Evolutionary conservation across 2,888 invertebrate species (phyloP).

Genomic region (Tromatobia lineatoria): DNA sequence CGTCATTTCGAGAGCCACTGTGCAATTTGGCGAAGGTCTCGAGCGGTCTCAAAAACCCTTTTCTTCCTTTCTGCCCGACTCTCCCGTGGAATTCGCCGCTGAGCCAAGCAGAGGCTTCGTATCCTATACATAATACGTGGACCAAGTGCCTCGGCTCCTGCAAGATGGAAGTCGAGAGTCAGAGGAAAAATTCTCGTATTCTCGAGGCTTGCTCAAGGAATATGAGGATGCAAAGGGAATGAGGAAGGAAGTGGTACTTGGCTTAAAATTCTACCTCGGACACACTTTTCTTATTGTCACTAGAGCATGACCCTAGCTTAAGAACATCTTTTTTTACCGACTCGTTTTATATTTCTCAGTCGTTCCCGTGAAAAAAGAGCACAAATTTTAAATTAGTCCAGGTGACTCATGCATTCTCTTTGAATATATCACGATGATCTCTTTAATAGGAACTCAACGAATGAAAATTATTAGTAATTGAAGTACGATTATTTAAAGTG

Average conservation of each 20-base stretch:
- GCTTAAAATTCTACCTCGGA: constrained; percentile 46
- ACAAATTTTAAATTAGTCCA: neutral
- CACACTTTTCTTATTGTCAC: constrained; percentile 44
- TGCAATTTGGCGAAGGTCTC: constrained; percentile 62
- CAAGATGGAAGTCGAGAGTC: constrained; percentile 19
- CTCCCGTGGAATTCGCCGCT: constrained; percentile 33
- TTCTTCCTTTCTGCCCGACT: constrained; percentile 18
- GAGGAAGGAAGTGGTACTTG: constrained; percentile 1
- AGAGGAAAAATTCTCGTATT: constrained; percentile 39
- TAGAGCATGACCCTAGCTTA: constrained; percentile 24
- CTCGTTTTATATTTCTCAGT: constrained; percentile 6
- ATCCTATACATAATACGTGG: constrained; percentile 38
- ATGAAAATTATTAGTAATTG: too few species aligned
- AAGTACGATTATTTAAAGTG: too few species aligned
- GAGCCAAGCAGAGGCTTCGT: constrained; percentile 38
- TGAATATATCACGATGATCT: neutral
- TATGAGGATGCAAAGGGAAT: constrained; percentile 23
- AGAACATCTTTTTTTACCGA: constrained; percentile 22
- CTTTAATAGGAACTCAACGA: too few species aligned
- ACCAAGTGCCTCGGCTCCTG: neutral
- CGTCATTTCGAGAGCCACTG: constrained; percentile 59
- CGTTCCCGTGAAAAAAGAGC: constrained; percentile 17
- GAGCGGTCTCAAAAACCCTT: constrained; percentile 26
- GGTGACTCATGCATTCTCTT: neutral
- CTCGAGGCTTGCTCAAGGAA: constrained; percentile 32